Percentiles rank a stretch among this genome's conserved stretches.
phyloP scores from a whole-genome alignment of 2,113 vertebrate species.

The Hippocampus abdominalis region DNA sequence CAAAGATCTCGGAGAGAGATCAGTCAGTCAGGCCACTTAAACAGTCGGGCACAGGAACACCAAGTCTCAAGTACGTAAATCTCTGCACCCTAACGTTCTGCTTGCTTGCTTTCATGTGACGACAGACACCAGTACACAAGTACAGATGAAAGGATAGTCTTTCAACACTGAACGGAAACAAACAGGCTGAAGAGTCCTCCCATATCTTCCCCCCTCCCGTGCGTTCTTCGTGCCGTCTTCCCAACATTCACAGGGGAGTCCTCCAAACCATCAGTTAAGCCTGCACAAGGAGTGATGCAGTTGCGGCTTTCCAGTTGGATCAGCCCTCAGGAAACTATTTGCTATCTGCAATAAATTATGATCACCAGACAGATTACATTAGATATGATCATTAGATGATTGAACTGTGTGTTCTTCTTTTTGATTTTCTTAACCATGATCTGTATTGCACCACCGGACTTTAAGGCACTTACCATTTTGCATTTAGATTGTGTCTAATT shows the following conservation, averaged over 20 bases:
- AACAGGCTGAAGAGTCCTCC: slow-evolving; percentile 44
- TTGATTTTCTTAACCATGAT: background rate
- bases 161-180: slow-evolving; percentile 60
- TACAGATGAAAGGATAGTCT: slow-evolving; percentile 59
- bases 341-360: background rate
- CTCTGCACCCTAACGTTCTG: slow-evolving; percentile 47
- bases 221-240: slow-evolving; percentile 32
- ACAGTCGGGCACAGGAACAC: slow-evolving; percentile 25
- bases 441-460: background rate
- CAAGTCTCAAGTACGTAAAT: slow-evolving; percentile 46
- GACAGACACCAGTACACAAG: slow-evolving; percentile 52
- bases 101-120: slow-evolving; percentile 43
- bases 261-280: slow-evolving; percentile 51
- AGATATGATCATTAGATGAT: background rate
- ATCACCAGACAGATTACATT: background rate
- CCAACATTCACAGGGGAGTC: slow-evolving; percentile 52
- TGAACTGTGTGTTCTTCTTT: background rate
- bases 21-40: slow-evolving; percentile 53
- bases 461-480: background rate
- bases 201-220: slow-evolving; percentile 15
- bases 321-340: background rate
- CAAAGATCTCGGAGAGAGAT: slow-evolving; percentile 46
- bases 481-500: background rate
- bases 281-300: slow-evolving; percentile 21
- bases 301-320: slow-evolving; percentile 8